phyloP scores from a whole-genome alignment of 1,140 invertebrate species.

The Aphelinus atriplicis region DNA sequence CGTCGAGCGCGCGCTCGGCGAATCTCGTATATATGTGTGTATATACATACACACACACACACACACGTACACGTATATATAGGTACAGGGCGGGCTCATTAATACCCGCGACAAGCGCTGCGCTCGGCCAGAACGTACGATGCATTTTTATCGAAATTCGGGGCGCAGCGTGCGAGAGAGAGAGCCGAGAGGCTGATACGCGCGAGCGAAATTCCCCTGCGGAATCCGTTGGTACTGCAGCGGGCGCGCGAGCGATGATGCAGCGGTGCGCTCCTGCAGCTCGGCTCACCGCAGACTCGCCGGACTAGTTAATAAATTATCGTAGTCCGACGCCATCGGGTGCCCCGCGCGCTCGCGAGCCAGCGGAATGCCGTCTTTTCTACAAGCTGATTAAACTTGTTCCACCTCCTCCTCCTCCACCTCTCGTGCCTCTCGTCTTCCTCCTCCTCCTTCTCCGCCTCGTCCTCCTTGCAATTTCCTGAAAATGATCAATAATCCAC shows the following conservation, averaged over 20 bases:
- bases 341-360: constrained; percentile 48
- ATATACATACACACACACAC: no score
- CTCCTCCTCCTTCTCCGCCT: neutral
- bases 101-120: no score
- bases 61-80: no score
- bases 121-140: no score
- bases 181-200: neutral
- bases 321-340: constrained; percentile 57
- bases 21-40: no score
- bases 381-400: constrained; percentile 6
- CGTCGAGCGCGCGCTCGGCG: no score
- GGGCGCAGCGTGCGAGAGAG: neutral
- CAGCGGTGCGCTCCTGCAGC: constrained; percentile 1
- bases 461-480: neutral
- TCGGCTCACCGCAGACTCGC: constrained; percentile 42
- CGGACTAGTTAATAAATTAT: constrained; percentile 65
- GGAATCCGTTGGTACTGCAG: neutral
- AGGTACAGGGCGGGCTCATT: no score
- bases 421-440: no score
- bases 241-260: neutral
- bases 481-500: constrained; percentile 16
- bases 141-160: no score
- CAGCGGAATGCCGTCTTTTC: constrained; percentile 51
- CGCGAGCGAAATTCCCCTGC: neutral
- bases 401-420: neutral